Evolutionary conservation across 1,140 invertebrate genomes (phyloP).

Genomic region (Drosophila tani): DNA sequence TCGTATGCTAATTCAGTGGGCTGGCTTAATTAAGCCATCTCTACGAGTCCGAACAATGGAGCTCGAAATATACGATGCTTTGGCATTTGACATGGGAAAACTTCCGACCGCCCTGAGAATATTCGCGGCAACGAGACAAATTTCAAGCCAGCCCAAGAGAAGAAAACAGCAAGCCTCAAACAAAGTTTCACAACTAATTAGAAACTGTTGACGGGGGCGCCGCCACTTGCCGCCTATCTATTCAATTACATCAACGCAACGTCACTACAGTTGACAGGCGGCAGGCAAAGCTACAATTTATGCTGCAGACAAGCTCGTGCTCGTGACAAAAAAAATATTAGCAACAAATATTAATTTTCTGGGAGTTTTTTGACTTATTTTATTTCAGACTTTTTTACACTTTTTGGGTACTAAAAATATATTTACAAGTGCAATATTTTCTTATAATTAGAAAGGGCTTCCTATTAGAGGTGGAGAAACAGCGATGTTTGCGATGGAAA

Average conservation of each 20-base stretch:
- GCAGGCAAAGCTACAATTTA: conserved; percentile 1
- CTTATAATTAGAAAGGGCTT: too few species aligned
- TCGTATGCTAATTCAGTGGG: conserved; percentile 33
- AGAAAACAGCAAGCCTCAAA: conserved; percentile 11
- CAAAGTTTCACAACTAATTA: conserved; percentile 66
- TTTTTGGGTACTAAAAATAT: too few species aligned
- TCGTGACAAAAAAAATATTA: conserved; percentile 8
- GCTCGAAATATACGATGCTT: conserved; percentile 37
- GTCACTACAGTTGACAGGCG: conserved; percentile 14
- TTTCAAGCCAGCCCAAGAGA: conserved; percentile 17
- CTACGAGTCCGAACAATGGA: conserved; percentile 45
- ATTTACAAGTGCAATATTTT: too few species aligned
- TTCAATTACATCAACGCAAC: conserved; percentile 53
- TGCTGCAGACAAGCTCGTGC: conserved; percentile 11
- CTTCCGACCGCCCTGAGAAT: conserved; percentile 49
- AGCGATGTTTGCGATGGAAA: too few species aligned
- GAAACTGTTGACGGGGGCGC: conserved; percentile 53
- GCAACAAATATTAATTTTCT: neutral
- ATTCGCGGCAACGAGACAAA: conserved; percentile 40
- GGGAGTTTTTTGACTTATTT: neutral
- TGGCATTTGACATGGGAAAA: conserved; percentile 66
- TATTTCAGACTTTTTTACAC: too few species aligned
- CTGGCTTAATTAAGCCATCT: conserved; percentile 45
- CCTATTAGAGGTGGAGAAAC: too few species aligned
- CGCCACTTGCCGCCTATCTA: conserved; percentile 38